Evolutionary conservation across 2,113 vertebrate species (phyloP).

Genomic region (Campylomormyrus tamandua): DNA sequence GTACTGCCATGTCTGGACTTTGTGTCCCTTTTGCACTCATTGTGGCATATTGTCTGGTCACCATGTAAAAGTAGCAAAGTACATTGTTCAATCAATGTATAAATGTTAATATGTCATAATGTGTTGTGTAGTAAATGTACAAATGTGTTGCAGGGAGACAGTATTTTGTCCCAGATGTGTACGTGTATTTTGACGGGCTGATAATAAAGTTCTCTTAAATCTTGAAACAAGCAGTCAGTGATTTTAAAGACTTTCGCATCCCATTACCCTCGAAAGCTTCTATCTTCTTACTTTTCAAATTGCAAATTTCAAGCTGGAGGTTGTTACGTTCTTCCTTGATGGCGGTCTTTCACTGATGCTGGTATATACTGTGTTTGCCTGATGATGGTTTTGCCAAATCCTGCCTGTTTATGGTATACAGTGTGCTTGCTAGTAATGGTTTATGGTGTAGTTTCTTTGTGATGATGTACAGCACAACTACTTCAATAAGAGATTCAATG

Average conservation of each 20-base stretch:
- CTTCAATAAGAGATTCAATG: neutral
- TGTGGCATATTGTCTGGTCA: neutral
- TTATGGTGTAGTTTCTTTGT: neutral
- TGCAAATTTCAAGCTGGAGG: neutral
- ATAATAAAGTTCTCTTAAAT: neutral
- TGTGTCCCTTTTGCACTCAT: neutral
- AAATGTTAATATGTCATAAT: neutral
- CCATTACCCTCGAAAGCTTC: neutral
- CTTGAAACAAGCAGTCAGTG: neutral
- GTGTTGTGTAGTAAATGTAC: neutral
- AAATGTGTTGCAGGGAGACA: neutral
- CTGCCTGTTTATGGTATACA: neutral
- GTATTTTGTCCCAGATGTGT: neutral
- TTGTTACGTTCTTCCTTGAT: neutral
- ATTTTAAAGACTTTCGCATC: neutral
- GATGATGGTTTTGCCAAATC: neutral
- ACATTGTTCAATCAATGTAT: neutral
- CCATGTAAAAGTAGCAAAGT: neutral
- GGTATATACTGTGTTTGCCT: neutral
- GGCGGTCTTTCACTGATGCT: neutral
- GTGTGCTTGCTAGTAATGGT: neutral
- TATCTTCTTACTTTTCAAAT: neutral
- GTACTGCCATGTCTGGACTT: neutral
- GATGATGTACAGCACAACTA: neutral
- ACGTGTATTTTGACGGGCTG: neutral